Conservation (phyloP, 2,797 vertebrate genomes). For the Crenuchus spilurus region DNA sequence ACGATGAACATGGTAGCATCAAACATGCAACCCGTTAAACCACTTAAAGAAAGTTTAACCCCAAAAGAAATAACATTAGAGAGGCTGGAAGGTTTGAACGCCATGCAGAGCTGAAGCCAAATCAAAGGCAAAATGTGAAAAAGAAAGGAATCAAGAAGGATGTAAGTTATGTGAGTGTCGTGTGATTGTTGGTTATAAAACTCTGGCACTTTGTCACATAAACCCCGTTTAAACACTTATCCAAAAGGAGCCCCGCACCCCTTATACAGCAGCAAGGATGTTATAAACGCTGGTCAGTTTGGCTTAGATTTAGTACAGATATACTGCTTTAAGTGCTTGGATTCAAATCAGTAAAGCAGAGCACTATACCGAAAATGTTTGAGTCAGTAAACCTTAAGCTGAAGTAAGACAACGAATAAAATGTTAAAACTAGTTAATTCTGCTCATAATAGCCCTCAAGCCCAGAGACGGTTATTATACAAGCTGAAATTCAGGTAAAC, state of each 20-base stretch:
- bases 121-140: constrained; percentile 34
- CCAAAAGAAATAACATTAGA: neutral
- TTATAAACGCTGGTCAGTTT: neutral
- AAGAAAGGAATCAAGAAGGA: constrained; percentile 25
- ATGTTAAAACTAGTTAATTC: neutral
- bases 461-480: neutral
- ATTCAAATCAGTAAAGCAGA: neutral
- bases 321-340: neutral
- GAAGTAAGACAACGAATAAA: neutral
- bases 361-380: neutral
- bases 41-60: constrained; percentile 1
- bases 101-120: constrained; percentile 63
- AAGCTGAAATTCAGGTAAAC: neutral
- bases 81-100: neutral
- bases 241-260: neutral
- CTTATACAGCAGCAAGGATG: neutral
- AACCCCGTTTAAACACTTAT: neutral
- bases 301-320: neutral
- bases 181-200: constrained; percentile 2
- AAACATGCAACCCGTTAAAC: constrained; percentile 28
- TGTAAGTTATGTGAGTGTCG: constrained; percentile 15
- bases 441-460: neutral
- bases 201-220: neutral
- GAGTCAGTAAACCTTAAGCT: neutral
- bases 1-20: neutral